Evolutionary conservation across 1,140 invertebrate genomes (phyloP), one percentile per base, ranked within the genome.

Genomic region (Heliconius hewitsoni): DNA sequence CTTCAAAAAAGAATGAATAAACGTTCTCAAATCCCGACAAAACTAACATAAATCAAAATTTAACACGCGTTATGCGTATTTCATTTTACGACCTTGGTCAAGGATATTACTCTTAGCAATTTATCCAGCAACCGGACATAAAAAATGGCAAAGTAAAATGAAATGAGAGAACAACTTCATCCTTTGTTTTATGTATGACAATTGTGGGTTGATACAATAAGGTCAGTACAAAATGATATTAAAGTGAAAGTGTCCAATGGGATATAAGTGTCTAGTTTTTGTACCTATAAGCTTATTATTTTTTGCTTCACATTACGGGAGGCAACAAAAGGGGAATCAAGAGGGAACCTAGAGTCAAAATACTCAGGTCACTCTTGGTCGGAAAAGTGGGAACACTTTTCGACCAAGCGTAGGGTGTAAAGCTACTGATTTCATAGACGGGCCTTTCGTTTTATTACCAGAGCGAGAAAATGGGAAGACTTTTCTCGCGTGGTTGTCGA

Each of bases 81-180:
- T 66, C 0, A 66, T 66, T 66, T 66, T 66, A 66, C 60, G 11
- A 27, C 60, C 23, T 66, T 30, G 60, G 27, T 66, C 60, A 66
- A 30, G 60, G 60, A 66, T 66, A 3, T 19, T n/a, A n/a, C 19
- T 57, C 60, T 27, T 16, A 30, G n/a, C 60, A 66, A 66, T 66
- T 66, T 66, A 66, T 66, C 6, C 60, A 66, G 60, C 23, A 66
- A 30, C 60, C 60, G 60, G 60, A 66, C 23, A 66, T 13, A 66
- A 66, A 66, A 66, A 66, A 66, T 30, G 57, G 60, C 60, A 66
- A 66, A 66, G 27, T 16, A 30, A 27, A 66, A 66, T 66, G 60
- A 66, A 27, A 30, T 30, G n/a, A 57, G 55, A 57, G 19, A 66
- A 66, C 23, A 66, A 66, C 23, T 66, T 30, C 23, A 66, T 66